Evolutionary conservation across 1,140 invertebrate genomes (phyloP), one percentile per base, ranked within the genome.

Genomic region (Subanguina moxae): DNA sequence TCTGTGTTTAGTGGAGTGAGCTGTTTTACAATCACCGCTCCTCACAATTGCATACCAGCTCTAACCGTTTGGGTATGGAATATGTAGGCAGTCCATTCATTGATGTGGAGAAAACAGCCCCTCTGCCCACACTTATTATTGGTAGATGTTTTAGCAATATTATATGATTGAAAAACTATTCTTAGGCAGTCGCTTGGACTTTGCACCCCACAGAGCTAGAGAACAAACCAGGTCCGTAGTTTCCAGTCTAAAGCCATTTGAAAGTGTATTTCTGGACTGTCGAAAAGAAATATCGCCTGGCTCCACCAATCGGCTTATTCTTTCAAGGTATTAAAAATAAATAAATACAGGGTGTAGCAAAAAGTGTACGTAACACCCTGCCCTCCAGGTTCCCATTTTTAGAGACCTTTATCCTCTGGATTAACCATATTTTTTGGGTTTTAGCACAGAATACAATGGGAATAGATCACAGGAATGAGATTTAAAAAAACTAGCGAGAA

Each of bases 81-180:
- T 45, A 66, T 23, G 32, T 11, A 5, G 48, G 57, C 30, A 56
- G 46, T 57, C 27, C 59, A 11, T 38, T 61, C 0, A 28, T 73
- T 7, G 70, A 72, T 32, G 64, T 72, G 27, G 73, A 76, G 19
- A 32, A 57, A 21, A 32, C 59, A 38, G 43, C 58, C 25, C 19
- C 65, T 7, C 42, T 74, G 23, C 72, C 72, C 0, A 74, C 74
- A 28, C 42, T 74, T n/a, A 63, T 74, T 38, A 67, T 74, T 48
- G 72, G 72, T 62, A 46, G 9, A 52, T 74, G 11, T 59, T 52
- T 0, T 43, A 43, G 23, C 42, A 28, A 25, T 30, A 13, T 15
- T 67, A 45, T 28, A 9, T n/a, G 19, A 58, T 30, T 38, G 1
- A 65, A 9, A 52, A 52, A 21, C 23, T 52, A 73, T 72, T 71